Conservation (phyloP, 2,888 invertebrate genomes). For the Prosopocoilus inquinatus region DNA sequence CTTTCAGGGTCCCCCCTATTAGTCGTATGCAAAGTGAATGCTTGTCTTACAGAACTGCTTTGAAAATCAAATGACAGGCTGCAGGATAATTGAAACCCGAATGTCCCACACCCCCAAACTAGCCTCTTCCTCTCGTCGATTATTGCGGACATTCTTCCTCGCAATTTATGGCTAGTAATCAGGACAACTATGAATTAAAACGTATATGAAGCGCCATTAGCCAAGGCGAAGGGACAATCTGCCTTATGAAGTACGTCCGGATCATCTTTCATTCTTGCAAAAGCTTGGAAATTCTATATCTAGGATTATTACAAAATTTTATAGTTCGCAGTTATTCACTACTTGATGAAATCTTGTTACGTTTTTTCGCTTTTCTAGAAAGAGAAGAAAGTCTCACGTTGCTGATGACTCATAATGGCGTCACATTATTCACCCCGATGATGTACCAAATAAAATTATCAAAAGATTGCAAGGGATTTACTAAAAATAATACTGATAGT, state of each 20-base stretch:
- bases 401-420: background rate
- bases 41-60: constrained; percentile 31
- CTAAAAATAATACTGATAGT: too few species aligned
- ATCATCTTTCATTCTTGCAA: constrained; percentile 22
- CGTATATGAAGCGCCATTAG: constrained; percentile 29
- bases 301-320: constrained; percentile 26
- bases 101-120: constrained; percentile 24
- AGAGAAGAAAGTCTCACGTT: background rate
- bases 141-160: constrained; percentile 29
- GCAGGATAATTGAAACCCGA: constrained; percentile 39
- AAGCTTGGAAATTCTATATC: constrained; percentile 23
- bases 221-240: constrained; percentile 21
- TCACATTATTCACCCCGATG: too few species aligned
- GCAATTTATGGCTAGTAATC: constrained; percentile 38
- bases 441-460: too few species aligned
- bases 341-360: constrained; percentile 18
- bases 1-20: constrained; percentile 18
- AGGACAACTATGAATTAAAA: constrained; percentile 34
- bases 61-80: constrained; percentile 43
- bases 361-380: background rate
- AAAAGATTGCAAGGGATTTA: too few species aligned
- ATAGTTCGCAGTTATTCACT: constrained; percentile 27
- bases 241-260: constrained; percentile 19
- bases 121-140: constrained; percentile 10
- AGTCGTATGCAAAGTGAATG: constrained; percentile 34